These are phyloP conservation scores for Danio rerio DNA, from an alignment of 2,113 vertebrate genomes.

Conservation along the genomic window DNA sequence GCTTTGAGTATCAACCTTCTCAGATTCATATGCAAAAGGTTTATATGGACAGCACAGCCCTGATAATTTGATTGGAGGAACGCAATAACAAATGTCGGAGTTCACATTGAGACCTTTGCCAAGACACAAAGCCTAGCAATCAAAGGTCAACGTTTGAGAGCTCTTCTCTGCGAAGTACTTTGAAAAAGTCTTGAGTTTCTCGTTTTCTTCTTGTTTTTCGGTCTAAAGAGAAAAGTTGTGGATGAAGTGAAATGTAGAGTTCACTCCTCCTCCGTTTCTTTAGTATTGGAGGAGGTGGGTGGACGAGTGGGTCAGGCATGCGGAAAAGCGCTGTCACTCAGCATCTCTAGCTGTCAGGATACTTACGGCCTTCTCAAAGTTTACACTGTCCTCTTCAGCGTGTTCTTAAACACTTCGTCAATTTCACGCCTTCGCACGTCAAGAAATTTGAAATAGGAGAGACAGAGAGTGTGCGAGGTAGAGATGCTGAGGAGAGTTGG, in stretches of 20 bases:
- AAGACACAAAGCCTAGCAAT: too few relatives aligned
- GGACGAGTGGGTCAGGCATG: slow-evolving; percentile 47
- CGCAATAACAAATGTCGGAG: not conserved
- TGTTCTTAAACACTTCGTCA: slow-evolving; percentile 51
- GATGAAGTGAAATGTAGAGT: slow-evolving; percentile 55
- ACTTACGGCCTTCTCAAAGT: slow-evolving; percentile 56
- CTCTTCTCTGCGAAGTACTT: not conserved
- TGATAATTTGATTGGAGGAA: not conserved
- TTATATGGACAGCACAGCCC: not conserved
- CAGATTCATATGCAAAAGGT: not conserved
- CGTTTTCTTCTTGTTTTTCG: not conserved
- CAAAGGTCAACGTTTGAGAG: not conserved
- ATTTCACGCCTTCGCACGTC: slow-evolving; percentile 37
- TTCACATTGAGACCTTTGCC: not conserved
- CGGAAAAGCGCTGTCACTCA: slow-evolving; percentile 53
- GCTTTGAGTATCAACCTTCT: not conserved
- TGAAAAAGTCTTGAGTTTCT: too few relatives aligned
- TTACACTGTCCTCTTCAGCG: slow-evolving; percentile 54
- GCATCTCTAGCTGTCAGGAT: slow-evolving; percentile 61
- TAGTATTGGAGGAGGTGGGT: slow-evolving; percentile 65
- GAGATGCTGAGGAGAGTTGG: not conserved
- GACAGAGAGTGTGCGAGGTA: slow-evolving; percentile 30
- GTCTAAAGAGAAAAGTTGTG: not conserved
- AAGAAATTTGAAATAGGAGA: slow-evolving; percentile 48
- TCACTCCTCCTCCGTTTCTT: slow-evolving; percentile 61